A percentile compares a stretch with the other conserved stretches of the same genome.
Evolutionary conservation across 1,140 invertebrate genomes (phyloP).

Genomic region (Charaxes varanes): DNA sequence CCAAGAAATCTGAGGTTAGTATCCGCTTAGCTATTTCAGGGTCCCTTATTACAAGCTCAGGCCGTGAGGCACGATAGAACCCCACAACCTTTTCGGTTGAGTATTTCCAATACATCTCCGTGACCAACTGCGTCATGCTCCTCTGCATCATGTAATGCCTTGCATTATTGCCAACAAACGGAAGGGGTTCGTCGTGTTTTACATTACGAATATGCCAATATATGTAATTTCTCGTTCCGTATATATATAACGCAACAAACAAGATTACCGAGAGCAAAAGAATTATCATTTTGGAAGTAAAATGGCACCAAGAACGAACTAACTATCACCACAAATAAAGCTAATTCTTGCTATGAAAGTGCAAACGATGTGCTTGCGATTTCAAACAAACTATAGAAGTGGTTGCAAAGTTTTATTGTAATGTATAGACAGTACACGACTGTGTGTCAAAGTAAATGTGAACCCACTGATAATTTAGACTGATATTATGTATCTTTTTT

Average conservation of each 20-base stretch:
- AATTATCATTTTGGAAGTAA: too few species aligned
- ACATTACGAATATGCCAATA: constrained; percentile 69
- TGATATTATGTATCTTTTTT: too few species aligned
- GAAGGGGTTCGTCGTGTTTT: constrained; percentile 41
- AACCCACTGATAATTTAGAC: too few species aligned
- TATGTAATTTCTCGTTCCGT: constrained; percentile 31
- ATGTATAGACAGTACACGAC: too few species aligned
- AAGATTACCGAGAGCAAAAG: neutral
- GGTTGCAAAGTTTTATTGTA: too few species aligned
- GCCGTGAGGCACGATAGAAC: constrained; percentile 31
- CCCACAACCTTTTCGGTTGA: constrained; percentile 33
- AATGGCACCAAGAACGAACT: too few species aligned
- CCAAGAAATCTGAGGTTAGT: constrained; percentile 73
- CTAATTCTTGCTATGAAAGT: too few species aligned
- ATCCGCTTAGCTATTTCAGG: constrained; percentile 73
- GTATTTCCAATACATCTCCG: constrained; percentile 32
- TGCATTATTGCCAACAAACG: constrained; percentile 47
- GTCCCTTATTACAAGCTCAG: constrained; percentile 73
- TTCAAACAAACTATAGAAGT: too few species aligned
- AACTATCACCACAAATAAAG: too few species aligned
- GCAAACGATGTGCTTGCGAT: too few species aligned
- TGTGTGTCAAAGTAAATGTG: too few species aligned
- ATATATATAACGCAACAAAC: constrained; percentile 26
- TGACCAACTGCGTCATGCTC: constrained; percentile 25
- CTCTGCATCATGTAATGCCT: constrained; percentile 20